Evolutionary conservation across 2,888 invertebrate species (phyloP).

Genomic region (Pinctada fucata): DNA sequence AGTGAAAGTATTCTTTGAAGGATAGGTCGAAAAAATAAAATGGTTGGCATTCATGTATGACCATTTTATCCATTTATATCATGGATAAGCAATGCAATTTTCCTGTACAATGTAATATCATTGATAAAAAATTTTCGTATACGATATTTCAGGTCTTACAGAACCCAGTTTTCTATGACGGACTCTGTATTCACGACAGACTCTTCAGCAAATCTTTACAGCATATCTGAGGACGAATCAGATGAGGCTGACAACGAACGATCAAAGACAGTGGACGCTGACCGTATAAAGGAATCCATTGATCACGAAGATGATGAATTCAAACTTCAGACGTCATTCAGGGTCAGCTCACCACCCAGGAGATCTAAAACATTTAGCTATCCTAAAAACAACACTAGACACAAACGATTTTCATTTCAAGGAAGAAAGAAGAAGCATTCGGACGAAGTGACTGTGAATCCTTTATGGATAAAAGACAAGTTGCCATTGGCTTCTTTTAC

Average conservation of each 20-base stretch:
- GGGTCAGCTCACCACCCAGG: not conserved
- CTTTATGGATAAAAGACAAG: not conserved
- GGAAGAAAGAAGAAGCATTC: not conserved
- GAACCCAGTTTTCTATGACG: not conserved
- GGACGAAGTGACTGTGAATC: conserved; percentile 1
- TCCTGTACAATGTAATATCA: too few species aligned
- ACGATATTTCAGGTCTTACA: not conserved
- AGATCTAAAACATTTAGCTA: conserved; percentile 3
- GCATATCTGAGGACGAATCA: conserved; percentile 27
- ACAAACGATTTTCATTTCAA: not conserved
- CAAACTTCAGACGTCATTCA: not conserved
- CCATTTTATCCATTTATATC: too few species aligned
- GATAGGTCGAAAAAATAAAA: too few species aligned
- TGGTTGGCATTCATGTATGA: too few species aligned
- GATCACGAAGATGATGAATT: not conserved
- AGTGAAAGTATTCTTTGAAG: too few species aligned
- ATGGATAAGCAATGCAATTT: too few species aligned
- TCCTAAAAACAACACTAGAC: not conserved
- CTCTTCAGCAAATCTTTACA: conserved; percentile 34
- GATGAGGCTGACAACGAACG: conserved; percentile 5
- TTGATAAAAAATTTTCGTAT: too few species aligned
- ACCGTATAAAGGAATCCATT: not conserved
- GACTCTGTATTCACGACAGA: conserved; percentile 29
- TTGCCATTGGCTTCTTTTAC: not conserved
- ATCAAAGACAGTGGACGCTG: not conserved